These are phyloP conservation scores for Discoglossus pictus DNA, from an alignment of 2,797 vertebrate species.

Conservation along the genomic window DNA sequence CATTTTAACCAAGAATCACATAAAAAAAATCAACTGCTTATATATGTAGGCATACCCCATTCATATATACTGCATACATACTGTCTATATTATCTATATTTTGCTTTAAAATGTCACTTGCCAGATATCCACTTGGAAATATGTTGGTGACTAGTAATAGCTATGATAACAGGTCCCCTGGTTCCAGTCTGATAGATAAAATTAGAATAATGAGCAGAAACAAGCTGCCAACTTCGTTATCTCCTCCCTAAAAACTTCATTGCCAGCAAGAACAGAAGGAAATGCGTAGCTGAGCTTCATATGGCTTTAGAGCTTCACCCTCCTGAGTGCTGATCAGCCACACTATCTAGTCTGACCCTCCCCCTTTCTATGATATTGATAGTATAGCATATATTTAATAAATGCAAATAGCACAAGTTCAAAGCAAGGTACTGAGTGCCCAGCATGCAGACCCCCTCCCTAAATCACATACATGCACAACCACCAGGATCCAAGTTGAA, in stretches of 20 bases:
- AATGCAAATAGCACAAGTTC: neutral
- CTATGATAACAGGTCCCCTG: neutral
- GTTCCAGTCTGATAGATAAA: neutral
- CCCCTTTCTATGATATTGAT: no score
- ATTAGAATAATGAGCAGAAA: slow-evolving; percentile 34
- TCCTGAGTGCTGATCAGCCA: neutral
- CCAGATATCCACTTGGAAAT: no score
- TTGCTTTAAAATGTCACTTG: no score
- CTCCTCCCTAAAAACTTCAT: slow-evolving; percentile 30
- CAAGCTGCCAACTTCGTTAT: slow-evolving; percentile 34
- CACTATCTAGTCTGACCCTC: neutral
- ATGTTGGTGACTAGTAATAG: neutral
- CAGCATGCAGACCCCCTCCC: neutral
- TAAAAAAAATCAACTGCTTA: no score
- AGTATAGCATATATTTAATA: no score
- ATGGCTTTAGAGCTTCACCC: neutral
- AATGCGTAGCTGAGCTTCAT: slow-evolving; percentile 13
- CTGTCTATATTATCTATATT: no score
- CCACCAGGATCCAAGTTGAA: neutral
- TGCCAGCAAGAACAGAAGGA: slow-evolving; percentile 15
- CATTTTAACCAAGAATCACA: no score
- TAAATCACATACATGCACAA: neutral
- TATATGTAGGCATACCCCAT: no score
- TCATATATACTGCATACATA: no score
- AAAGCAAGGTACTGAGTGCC: neutral